Evolutionary conservation across 2,797 vertebrate genomes (phyloP), one percentile per base, ranked within the genome.

Genomic region (Clarias pachynema): DNA sequence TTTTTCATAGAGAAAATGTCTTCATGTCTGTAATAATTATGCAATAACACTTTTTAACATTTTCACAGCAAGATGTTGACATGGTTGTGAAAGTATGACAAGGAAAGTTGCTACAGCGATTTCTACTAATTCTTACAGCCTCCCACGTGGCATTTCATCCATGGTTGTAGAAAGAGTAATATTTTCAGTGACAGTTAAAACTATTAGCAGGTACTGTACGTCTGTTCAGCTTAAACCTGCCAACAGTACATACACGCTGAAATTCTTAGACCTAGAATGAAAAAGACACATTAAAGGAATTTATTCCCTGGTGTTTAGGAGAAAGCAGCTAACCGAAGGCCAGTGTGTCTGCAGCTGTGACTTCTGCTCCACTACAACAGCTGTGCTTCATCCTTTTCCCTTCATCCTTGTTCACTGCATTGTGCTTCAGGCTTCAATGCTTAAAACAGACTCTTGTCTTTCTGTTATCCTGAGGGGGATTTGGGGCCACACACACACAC

Each of bases 351-450:
- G 40, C 79, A 81, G 62, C 79, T 81, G 79, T 53, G 90, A 90
- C 87, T 88, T 81, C 79, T 91, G 91, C 89, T 90, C 65, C 84
- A 89, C 91, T 88, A 90, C 79, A 83, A 89, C 92, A 93, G 92
- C 90, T 94, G 92, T 88, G 87, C 90, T 84, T 70, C 87, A 74
- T 85, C 86, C 81, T 87, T 77, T 79, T 88, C 79, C 59, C 83
- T 79, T 86, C 77, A 73, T 85, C 79, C 40, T 56, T 78, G 69
- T 60, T 69, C 22, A 53, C 79, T 87, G 81, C 81, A 26, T 56
- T 59, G 16, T 75, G 89, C 89, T 88, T 79, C 70, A 59, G 84
- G 91, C 88, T 86, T 88, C 83, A 81, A 70, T 70, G 79, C 78
- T 84, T 89, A 89, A 89, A 90, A 89, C 83, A 82, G 83, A 84